These are phyloP conservation scores for Chrysotoxum bicinctum DNA, from an alignment of 2,888 invertebrate species.

Conservation along the genomic window DNA sequence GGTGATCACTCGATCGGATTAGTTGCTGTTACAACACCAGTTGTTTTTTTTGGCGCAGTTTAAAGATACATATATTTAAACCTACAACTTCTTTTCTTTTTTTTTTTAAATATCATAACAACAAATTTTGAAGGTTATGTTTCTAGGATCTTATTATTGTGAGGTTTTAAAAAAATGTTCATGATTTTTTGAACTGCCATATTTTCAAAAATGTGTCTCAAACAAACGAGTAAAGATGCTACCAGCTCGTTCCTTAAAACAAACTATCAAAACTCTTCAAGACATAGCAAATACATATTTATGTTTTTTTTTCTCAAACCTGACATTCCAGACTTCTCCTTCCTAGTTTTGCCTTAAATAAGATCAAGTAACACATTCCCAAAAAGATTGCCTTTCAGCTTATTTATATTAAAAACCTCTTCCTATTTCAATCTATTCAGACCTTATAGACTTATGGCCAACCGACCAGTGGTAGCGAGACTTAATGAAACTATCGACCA, in stretches of 20 bases:
- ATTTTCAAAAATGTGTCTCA: no score
- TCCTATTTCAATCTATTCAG: neutral
- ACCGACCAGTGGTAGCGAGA: neutral
- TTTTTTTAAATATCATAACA: no score
- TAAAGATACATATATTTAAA: no score
- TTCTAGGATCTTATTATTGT: no score
- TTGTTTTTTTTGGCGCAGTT: no score
- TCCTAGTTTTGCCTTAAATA: neutral
- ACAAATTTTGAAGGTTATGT: no score
- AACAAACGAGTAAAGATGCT: no score
- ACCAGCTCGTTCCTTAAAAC: neutral
- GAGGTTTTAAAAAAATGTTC: no score
- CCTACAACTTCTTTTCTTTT: no score
- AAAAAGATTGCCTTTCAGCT: neutral
- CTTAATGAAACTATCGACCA: constrained; percentile 22
- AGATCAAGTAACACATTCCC: neutral
- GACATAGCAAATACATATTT: neutral
- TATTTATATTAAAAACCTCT: neutral
- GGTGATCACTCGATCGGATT: no score
- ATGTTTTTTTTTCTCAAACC: neutral
- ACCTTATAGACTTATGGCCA: neutral
- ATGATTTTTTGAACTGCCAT: no score
- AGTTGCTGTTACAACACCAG: no score
- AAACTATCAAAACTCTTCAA: neutral
- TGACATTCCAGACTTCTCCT: neutral